phyloP scores from a whole-genome alignment of 2,113 vertebrate genomes.

The Piprites chloris region DNA sequence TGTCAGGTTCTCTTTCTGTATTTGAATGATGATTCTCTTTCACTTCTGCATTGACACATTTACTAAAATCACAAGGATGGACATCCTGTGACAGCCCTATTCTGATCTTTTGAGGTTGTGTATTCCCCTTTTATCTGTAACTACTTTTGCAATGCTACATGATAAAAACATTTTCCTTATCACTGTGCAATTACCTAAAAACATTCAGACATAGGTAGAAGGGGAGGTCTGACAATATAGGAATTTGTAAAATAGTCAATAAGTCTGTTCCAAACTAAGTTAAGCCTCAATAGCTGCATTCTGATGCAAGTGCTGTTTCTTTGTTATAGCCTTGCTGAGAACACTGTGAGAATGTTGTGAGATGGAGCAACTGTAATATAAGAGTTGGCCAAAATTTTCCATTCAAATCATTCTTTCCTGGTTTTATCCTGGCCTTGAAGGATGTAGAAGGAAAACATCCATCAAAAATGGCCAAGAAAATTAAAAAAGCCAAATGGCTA shows the following conservation, averaged over 20 bases:
- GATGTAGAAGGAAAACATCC: no score
- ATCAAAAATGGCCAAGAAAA: no score
- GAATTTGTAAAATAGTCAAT: neutral
- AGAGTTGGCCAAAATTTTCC: neutral
- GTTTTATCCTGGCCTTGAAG: no score
- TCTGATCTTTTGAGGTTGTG: neutral
- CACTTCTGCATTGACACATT: slow-evolving; percentile 40
- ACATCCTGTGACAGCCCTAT: neutral
- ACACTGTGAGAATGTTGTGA: neutral
- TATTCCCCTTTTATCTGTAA: neutral
- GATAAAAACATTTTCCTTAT: neutral
- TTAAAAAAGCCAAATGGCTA: neutral
- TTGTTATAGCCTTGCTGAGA: neutral
- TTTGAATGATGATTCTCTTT: slow-evolving; percentile 13
- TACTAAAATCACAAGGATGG: slow-evolving; percentile 1
- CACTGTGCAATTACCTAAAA: neutral
- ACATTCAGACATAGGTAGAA: neutral
- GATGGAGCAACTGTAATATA: neutral
- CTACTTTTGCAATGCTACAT: neutral
- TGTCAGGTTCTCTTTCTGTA: neutral
- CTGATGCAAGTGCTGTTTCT: neutral
- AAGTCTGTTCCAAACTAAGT: neutral
- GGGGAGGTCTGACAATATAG: neutral
- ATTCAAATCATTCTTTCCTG: neutral
- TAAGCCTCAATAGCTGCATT: neutral